Conservation (phyloP, 2,113 vertebrate species). For the Falcunculus frontatus region DNA sequence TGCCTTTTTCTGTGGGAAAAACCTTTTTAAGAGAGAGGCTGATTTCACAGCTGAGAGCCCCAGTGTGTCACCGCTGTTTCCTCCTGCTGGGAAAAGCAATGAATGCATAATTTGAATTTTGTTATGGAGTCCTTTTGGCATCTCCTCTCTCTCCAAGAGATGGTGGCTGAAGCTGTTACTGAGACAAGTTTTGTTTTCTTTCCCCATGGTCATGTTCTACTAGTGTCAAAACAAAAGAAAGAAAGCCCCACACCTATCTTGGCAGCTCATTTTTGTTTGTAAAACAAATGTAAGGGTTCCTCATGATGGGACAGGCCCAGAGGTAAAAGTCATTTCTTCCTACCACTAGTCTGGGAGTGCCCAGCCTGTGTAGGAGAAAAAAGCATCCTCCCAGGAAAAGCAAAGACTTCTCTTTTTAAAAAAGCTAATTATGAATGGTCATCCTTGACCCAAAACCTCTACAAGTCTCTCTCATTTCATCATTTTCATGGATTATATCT, state of each 20-base stretch:
- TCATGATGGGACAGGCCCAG: not conserved
- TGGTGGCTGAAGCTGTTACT: not conserved
- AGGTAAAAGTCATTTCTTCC: not conserved
- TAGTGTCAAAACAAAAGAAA: not conserved
- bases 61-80: not conserved
- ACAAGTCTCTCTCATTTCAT: not conserved
- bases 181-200: not conserved
- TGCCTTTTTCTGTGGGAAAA: not conserved
- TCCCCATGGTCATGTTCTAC: not conserved
- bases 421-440: not conserved
- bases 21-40: not conserved
- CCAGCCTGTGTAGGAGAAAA: not conserved
- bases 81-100: not conserved
- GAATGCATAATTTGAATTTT: not conserved
- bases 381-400: not conserved
- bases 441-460: not conserved
- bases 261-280: not conserved
- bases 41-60: not conserved
- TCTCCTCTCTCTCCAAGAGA: not conserved
- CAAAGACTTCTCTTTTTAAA: not conserved
- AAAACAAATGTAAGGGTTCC: not conserved
- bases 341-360: not conserved
- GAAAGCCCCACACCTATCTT: not conserved
- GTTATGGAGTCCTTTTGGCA: not conserved
- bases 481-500: not conserved